Conservation (phyloP, 1,140 invertebrate genomes). For the Tribolium castaneum region DNA sequence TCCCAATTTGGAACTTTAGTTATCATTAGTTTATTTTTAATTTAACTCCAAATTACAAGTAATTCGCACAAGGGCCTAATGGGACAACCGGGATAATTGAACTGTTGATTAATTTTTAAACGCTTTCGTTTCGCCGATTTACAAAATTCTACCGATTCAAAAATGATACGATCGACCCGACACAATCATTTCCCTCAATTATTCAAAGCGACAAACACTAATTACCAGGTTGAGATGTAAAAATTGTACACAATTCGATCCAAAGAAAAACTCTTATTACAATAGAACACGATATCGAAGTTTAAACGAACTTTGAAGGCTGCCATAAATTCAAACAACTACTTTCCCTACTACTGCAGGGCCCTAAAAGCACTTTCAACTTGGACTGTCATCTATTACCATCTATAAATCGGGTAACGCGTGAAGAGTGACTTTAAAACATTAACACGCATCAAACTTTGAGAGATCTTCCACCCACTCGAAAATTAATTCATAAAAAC, state of each 20-base stretch:
- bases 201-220: constrained; percentile 3
- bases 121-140: background rate
- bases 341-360: background rate
- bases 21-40: constrained; percentile 36
- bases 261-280: background rate
- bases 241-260: background rate
- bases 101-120: constrained; percentile 21
- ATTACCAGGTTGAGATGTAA: background rate
- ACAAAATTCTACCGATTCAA: too few relatives aligned
- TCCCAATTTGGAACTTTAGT: constrained; percentile 16
- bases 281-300: background rate
- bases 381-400: background rate
- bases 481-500: too few relatives aligned
- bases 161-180: background rate
- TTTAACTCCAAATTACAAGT: constrained; percentile 16
- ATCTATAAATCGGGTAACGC: background rate
- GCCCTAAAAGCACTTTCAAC: constrained; percentile 8
- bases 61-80: background rate
- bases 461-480: too few relatives aligned
- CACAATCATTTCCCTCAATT: background rate
- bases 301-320: background rate
- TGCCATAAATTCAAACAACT: constrained; percentile 17
- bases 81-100: constrained; percentile 1
- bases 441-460: background rate
- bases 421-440: background rate